Evolutionary conservation across 2,888 invertebrate species (phyloP).

Genomic region (Cheiracanthium punctorium): DNA sequence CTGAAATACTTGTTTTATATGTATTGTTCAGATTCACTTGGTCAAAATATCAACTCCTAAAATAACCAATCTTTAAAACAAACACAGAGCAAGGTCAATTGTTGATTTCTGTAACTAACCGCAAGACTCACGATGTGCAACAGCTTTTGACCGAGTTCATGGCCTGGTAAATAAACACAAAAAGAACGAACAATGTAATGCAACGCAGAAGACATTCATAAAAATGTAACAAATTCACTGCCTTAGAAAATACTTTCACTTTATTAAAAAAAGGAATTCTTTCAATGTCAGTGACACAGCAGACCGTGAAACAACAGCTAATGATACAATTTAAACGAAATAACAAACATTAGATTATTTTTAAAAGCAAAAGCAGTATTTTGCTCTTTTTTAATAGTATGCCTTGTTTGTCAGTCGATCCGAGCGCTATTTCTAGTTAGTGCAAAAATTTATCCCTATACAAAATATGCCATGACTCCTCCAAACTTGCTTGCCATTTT

Average conservation of each 20-base stretch:
- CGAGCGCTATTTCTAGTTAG: too few relatives aligned
- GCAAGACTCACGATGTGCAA: background rate
- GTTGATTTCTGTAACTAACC: background rate
- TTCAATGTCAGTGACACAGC: constrained; percentile 33
- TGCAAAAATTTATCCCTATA: too few relatives aligned
- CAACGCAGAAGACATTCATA: background rate
- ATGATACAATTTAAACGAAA: background rate
- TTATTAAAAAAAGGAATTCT: constrained; percentile 22
- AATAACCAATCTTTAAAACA: too few relatives aligned
- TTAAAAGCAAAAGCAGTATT: too few relatives aligned
- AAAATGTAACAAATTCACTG: constrained; percentile 12
- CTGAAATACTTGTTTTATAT: too few relatives aligned
- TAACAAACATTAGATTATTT: too few relatives aligned
- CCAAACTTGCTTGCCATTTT: too few relatives aligned
- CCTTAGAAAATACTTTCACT: constrained; percentile 21
- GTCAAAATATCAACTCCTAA: too few relatives aligned
- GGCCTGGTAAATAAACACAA: constrained; percentile 20
- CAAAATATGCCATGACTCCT: too few relatives aligned
- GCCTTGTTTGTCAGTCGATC: too few relatives aligned
- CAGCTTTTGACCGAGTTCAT: background rate
- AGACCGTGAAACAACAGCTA: background rate
- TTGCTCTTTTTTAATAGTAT: too few relatives aligned
- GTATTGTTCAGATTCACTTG: too few relatives aligned
- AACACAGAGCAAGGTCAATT: background rate
- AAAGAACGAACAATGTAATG: constrained; percentile 2